Conservation (phyloP, 2,797 vertebrate genomes). For the Ammospiza maritima region DNA sequence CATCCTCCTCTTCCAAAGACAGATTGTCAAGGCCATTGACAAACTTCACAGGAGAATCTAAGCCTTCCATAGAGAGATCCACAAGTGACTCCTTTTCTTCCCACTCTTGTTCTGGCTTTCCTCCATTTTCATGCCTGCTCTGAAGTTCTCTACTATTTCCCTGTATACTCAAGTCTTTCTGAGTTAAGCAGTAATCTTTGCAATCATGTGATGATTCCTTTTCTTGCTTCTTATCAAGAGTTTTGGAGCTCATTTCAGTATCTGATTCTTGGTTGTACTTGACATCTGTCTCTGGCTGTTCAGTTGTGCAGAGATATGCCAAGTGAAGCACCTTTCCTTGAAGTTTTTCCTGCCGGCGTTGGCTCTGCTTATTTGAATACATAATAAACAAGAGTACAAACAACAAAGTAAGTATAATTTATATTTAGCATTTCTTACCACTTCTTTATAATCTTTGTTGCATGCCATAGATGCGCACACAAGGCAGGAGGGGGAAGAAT, state of each 20-base stretch:
- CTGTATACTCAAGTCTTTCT: conserved; percentile 47
- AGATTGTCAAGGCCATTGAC: conserved; percentile 48
- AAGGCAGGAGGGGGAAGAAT: not conserved
- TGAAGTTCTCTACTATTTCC: conserved; percentile 8
- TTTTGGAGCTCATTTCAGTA: conserved; percentile 42
- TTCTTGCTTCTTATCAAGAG: conserved; percentile 38
- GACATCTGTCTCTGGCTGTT: conserved; percentile 19
- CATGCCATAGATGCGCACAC: not conserved
- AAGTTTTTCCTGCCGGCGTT: conserved; percentile 88
- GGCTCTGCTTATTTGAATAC: conserved; percentile 78
- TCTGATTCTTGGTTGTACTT: conserved; percentile 27
- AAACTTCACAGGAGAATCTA: not conserved
- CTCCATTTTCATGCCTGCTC: not conserved
- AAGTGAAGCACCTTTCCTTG: conserved; percentile 80
- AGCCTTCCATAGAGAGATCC: not conserved
- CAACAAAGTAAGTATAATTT: not conserved
- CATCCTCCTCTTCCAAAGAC: conserved; percentile 36
- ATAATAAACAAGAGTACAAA: not conserved
- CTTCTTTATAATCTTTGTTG: not conserved
- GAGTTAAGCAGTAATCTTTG: conserved; percentile 23
- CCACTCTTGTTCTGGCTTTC: conserved; percentile 32
- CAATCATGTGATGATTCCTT: conserved; percentile 25
- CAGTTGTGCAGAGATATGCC: conserved; percentile 59
- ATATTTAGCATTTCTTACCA: not conserved
- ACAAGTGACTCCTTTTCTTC: not conserved